These are phyloP conservation scores for Scyliorhinus canicula DNA, from an alignment of 2,797 vertebrate genomes.

Conservation along the genomic window DNA sequence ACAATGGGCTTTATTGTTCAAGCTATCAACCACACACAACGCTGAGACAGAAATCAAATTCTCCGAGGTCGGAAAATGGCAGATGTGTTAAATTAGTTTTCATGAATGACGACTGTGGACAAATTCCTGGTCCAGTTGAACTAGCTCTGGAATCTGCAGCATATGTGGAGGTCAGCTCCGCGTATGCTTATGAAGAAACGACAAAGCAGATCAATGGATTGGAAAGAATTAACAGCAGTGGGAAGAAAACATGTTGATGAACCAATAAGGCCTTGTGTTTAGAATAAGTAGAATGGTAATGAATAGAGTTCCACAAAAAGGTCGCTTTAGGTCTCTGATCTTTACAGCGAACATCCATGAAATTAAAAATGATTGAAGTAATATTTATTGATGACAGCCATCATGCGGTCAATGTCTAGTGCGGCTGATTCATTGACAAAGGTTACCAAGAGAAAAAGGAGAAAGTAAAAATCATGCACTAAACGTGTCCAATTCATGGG, in stretches of 20 bases:
- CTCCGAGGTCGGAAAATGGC: neutral
- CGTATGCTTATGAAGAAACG: neutral
- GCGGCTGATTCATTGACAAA: neutral
- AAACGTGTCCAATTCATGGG: neutral
- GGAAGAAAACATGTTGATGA: neutral
- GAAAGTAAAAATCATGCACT: neutral
- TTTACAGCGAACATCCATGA: neutral
- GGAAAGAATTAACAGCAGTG: neutral
- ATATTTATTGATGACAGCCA: neutral
- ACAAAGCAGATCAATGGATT: neutral
- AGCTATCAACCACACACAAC: neutral
- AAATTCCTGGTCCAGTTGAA: conserved; percentile 27
- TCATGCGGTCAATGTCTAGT: neutral
- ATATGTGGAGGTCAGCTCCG: neutral
- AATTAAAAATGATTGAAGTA: neutral
- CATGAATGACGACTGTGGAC: neutral
- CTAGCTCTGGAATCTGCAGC: neutral
- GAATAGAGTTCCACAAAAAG: neutral
- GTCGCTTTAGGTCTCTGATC: neutral
- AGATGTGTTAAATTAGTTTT: conserved; percentile 37
- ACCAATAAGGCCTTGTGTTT: neutral
- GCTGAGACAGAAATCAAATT: conserved; percentile 26
- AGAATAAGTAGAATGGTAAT: neutral
- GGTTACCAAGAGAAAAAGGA: neutral
- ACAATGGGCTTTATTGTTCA: conserved; percentile 17